A percentile compares a stretch with the other conserved stretches of the same genome.
These are phyloP conservation scores for Orycteropus afer DNA, from an alignment of 2,113 vertebrate species.

Conservation along the genomic window DNA sequence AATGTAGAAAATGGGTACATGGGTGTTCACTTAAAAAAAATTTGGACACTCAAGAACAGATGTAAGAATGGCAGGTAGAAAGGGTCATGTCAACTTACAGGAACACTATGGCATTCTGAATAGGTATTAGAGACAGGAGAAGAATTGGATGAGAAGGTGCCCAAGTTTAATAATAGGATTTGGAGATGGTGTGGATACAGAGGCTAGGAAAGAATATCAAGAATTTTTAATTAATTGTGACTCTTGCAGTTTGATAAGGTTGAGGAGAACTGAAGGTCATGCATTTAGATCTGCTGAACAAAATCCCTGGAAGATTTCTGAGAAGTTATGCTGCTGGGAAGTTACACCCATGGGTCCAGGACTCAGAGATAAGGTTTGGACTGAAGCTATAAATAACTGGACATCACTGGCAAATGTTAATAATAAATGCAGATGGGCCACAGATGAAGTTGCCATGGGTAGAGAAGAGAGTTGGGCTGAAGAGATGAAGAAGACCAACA, in stretches of 20 bases:
- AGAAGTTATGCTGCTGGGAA: too few relatives aligned
- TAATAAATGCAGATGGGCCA: too few relatives aligned
- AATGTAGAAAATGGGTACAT: too few relatives aligned
- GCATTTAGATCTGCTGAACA: background rate
- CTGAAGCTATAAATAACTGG: too few relatives aligned
- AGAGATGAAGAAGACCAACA: too few relatives aligned
- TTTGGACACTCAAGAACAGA: background rate
- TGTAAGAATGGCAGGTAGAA: background rate
- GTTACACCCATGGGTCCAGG: background rate
- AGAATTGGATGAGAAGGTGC: background rate
- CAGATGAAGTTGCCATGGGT: background rate
- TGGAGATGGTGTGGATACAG: background rate
- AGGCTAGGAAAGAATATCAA: background rate
- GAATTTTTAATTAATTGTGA: background rate
- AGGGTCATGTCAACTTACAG: rapidly evolving
- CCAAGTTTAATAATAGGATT: background rate
- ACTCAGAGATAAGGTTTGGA: background rate
- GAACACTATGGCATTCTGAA: background rate
- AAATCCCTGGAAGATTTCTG: too few relatives aligned
- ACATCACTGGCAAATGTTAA: background rate
- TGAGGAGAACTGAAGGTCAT: background rate
- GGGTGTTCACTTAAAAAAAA: too few relatives aligned
- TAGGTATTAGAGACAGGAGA: too few relatives aligned
- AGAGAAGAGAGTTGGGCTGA: background rate
- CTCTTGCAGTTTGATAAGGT: background rate